Conservation (phyloP, 1,140 invertebrate genomes). For the Leptestheria dahalacensis region DNA sequence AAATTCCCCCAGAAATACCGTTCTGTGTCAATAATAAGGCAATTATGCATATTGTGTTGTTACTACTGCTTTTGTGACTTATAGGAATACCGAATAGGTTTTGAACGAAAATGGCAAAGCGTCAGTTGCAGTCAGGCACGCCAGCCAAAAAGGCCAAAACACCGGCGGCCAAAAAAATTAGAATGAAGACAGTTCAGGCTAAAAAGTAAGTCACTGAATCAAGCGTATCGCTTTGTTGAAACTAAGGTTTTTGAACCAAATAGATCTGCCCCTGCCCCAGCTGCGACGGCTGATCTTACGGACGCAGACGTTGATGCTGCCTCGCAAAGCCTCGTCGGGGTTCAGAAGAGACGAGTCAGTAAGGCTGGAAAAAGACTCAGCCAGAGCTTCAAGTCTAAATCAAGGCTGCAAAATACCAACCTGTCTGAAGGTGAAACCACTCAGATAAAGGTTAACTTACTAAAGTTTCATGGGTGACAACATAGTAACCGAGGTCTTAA, state of each 20-base stretch:
- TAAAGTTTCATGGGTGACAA: not conserved
- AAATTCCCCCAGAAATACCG: no score
- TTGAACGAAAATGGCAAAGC: not conserved
- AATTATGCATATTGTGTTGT: no score
- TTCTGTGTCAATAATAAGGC: no score
- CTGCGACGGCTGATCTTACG: not conserved
- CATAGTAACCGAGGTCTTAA: not conserved
- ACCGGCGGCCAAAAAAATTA: not conserved
- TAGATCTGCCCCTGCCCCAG: not conserved
- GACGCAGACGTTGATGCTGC: not conserved
- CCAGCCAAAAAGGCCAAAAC: not conserved
- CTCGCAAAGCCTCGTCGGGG: not conserved
- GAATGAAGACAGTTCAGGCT: not conserved
- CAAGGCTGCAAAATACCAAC: not conserved
- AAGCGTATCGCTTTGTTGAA: not conserved
- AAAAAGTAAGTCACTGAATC: not conserved
- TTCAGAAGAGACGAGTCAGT: not conserved
- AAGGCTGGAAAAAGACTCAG: not conserved
- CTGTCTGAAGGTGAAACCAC: not conserved
- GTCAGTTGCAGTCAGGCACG: not conserved
- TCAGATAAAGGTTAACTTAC: not conserved
- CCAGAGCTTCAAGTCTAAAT: not conserved
- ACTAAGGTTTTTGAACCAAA: not conserved
- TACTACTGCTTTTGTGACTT: no score
- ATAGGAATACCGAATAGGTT: no score